A percentile compares a stretch with the other conserved stretches of the same genome.
Conservation (phyloP, 2,888 invertebrate genomes). For the Halictus ligatus region DNA sequence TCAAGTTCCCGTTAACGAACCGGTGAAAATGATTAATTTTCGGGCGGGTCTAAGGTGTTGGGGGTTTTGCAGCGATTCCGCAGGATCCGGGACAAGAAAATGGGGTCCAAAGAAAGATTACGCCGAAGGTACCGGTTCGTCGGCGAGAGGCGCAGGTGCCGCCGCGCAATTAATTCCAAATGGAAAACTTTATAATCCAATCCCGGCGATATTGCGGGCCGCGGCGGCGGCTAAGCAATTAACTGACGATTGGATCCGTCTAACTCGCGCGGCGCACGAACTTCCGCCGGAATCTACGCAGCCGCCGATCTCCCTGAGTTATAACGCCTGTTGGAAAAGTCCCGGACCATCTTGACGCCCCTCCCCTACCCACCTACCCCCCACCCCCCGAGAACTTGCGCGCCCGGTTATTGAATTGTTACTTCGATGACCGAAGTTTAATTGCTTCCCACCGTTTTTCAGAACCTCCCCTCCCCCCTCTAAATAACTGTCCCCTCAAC, state of each 20-base stretch:
- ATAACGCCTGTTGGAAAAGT: constrained; percentile 17
- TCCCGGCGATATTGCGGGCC: constrained; percentile 73
- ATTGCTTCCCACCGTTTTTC: constrained; percentile 18
- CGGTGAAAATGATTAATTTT: not conserved
- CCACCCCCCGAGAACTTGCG: not conserved
- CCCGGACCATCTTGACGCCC: not conserved
- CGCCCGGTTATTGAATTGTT: constrained; percentile 10
- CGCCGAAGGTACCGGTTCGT: constrained; percentile 6
- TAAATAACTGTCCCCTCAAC: not conserved
- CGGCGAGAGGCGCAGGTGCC: constrained; percentile 63
- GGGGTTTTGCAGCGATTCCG: not conserved
- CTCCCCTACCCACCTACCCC: not conserved
- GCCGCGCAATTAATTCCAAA: constrained; percentile 72
- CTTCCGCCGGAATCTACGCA: constrained; percentile 45
- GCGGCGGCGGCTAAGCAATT: constrained; percentile 76
- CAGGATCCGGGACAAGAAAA: constrained; percentile 14
- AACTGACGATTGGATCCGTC: constrained; percentile 79
- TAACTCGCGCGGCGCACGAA: constrained; percentile 59
- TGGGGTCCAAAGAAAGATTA: constrained; percentile 46
- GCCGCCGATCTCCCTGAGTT: constrained; percentile 35
- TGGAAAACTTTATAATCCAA: constrained; percentile 77
- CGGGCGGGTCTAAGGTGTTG: not conserved
- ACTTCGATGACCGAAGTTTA: constrained; percentile 17
- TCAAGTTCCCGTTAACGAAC: not conserved
- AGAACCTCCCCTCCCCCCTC: not conserved